Evolutionary conservation across 2,113 vertebrate genomes (phyloP).

Genomic region (Mionectes macconnelli): DNA sequence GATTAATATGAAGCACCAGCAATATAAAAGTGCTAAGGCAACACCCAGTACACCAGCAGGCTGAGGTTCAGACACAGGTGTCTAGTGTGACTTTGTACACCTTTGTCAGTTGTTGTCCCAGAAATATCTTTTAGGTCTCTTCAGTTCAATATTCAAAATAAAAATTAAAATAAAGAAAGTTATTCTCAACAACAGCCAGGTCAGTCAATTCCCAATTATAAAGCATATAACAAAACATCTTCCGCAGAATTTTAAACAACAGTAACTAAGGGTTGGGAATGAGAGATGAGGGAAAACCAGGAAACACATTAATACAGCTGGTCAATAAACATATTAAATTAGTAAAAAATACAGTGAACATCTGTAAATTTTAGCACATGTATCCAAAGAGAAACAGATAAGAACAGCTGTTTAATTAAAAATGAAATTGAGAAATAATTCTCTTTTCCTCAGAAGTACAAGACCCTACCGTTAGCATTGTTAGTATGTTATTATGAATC

Average conservation of each 20-base stretch:
- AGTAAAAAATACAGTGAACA: not conserved
- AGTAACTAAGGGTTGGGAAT: not conserved
- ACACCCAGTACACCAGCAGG: not conserved
- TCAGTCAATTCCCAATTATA: not conserved
- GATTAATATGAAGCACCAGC: not conserved
- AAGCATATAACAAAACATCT: not conserved
- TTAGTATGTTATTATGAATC: not conserved
- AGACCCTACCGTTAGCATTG: not conserved
- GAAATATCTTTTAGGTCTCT: not conserved
- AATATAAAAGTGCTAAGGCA: not conserved
- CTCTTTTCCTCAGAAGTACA: not conserved
- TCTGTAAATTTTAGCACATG: not conserved
- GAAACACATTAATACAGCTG: not conserved
- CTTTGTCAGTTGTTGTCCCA: not conserved
- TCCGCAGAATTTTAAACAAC: not conserved
- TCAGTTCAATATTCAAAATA: not conserved
- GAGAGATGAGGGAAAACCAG: not conserved
- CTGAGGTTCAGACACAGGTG: not conserved
- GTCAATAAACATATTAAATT: not conserved
- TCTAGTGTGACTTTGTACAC: not conserved
- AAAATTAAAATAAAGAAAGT: not conserved
- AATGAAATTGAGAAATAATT: constrained; percentile 11
- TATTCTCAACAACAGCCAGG: not conserved
- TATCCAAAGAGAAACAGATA: not conserved
- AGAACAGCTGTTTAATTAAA: not conserved